Base-by-base conservation (phyloP, 2,113 vertebrate genomes). In the Oreotrochilus melanogaster region DNA sequence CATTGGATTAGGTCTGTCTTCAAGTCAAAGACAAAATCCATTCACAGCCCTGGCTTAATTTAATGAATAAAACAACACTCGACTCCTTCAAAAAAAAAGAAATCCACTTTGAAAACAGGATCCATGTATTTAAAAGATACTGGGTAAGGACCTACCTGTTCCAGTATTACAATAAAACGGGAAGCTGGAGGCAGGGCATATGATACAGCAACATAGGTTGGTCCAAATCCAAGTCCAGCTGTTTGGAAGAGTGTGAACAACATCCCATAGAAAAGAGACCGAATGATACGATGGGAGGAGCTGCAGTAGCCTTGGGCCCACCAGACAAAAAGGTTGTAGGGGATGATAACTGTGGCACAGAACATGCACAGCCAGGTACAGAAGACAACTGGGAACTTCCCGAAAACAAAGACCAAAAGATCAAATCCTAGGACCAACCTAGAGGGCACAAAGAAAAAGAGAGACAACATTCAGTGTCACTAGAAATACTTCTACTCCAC, bases 381-480 rank as follows among this genome's bases (percentile, higher is more conserved):
- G 83, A 99, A 92, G 62, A 99, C 99, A 23, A 99, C 64, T 24
- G 98, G 98, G 58, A 99, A 95, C 95, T 98, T 98, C 50, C 99
- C 99, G 95, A 99, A 99, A 27, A 98, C 98, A 1, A 98, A 99
- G 60, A 98, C 98, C 81, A 99, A 89, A 43, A 99, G 97, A 95
- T 98, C 98, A 97, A 99, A 99, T 92, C 99, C 99, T 67, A 99
- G 92, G 88, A 99, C 99, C 94, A 99, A 96, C 95, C 99, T 99
- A 94, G 56, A 97, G 93, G 14, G 66, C 23, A 94, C 31, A 92
- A 93, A 54, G 81, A 79, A 39, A 39, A 39, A 39, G 12, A 39
- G 74, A 92, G 57, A 43, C 54, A 56, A 57, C 25, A 84, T 28
- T 86, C 28, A 84, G 51, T 4, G 1, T 56, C 72, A 65, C 57